Evolutionary conservation across 2,797 vertebrate species (phyloP), one percentile per base, ranked within the genome.

Genomic region (Chanos chanos): DNA sequence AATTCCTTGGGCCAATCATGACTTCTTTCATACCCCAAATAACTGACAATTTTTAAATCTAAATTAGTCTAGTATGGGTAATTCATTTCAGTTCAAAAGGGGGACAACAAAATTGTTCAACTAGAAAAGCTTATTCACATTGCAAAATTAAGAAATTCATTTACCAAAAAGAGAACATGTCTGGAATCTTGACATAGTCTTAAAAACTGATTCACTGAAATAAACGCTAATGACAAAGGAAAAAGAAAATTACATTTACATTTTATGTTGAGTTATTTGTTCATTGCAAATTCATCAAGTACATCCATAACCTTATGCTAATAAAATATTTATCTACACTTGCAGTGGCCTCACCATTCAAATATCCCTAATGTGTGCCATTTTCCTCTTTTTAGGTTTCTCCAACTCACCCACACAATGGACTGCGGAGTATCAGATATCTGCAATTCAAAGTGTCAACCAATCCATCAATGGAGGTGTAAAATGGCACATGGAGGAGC

Each of bases 271-370:
- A 48, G 45, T 39, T 45, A 10, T 6, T 44, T 9, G 47, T 36
- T 71, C 49, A 75, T 59, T 66, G 21, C 21, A 48, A 69, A 60
- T 66, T 52, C 62, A 66, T 51, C 61, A 66, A 66, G 59, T 34
- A 48, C 67, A 68, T 75, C 64, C 15, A 15, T 18, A 3, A 60
- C 61, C 58, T 74, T 72, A 54, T 54, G 57, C 58, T 76, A 75
- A 79, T 78, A 79, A 66, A 77, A 81, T 48, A 67, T 56, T 6
- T 3, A 71, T 50, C 41, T 61, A 36, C 7, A 31, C 34, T 36
- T n/a, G 4, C 24, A 43, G 30, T 41, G 27, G 56, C 54, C 62
- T 34, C 4, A 22, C 40, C 52, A 66, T 63, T 60, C n/a, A 34
- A 66, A 56, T 39, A 48, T 16, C 37, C n/a, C 34, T 33, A 56